Base-by-base conservation (phyloP, 2,113 vertebrate genomes). In the Salvator merianae region DNA sequence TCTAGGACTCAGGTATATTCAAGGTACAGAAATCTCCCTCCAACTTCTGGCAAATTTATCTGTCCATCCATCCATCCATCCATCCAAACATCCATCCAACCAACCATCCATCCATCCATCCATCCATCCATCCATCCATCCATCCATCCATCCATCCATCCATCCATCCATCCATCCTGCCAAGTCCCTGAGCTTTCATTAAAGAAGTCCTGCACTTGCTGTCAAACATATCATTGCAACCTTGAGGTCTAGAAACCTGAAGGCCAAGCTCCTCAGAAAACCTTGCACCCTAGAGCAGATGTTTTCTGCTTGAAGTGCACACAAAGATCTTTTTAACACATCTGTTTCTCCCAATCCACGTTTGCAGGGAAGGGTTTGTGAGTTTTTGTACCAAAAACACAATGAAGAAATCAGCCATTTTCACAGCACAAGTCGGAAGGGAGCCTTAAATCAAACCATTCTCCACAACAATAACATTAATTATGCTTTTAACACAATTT, bases 401-500 rank as follows among this genome's bases (percentile, higher is more conserved):
- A 50, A 90, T 85, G 86, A 86, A 93, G 94, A 87, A 92, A 89
- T 90, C 82, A 91, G 91, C 87, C 84, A 30, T 91, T 91, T 86
- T 83, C 63, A 7, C 80, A 47, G 78, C 77, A 1, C 22, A 16
- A 77, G 95, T 89, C 87, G 93, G 89, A 93, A 92, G 69, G 40
- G 92, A 92, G 91, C 92, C 93, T 94, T 95, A 96, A 96, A 97
- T 96, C 95, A 96, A 95, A 94, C 93, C 95, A 94, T 94, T 93
- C 91, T 94, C 93, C 87, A 92, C 94, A 95, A 95, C 95, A 95
- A 95, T 96, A 95, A 96, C 96, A 96, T 96, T 97, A 96, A 97
- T 97, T 96, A 96, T 95, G 95, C 95, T 96, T 96, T 97, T 97
- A 96, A 95, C 95, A 95, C 95, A 88, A 90, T 97, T 96, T 96